Evolutionary conservation across 2,113 vertebrate species (phyloP).

Genomic region (Charina bottae): DNA sequence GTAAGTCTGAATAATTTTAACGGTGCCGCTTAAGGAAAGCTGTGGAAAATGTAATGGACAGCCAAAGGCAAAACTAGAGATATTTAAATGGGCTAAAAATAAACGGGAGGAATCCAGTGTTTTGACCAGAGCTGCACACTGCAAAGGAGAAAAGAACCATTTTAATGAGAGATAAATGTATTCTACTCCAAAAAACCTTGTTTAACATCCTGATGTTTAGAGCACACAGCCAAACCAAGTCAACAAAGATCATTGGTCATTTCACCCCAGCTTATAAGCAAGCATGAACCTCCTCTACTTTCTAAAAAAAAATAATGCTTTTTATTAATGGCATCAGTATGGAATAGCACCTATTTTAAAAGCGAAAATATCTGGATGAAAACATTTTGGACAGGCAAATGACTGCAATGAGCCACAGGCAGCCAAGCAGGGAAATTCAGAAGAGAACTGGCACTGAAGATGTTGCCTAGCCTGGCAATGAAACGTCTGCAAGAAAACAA

Average conservation of each 20-base stretch:
- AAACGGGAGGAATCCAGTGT: accelerated
- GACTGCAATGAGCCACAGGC: background rate
- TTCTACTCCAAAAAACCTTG: slow-evolving; percentile 5
- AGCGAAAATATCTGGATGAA: background rate
- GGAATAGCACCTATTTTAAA: background rate
- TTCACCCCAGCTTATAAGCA: background rate
- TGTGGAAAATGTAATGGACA: background rate
- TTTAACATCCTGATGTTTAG: background rate
- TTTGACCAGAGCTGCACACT: background rate
- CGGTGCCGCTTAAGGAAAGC: slow-evolving; percentile 9
- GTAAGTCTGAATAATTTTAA: background rate
- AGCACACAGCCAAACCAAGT: background rate
- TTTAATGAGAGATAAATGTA: slow-evolving; percentile 18
- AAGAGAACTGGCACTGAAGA: no score
- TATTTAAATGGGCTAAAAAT: background rate
- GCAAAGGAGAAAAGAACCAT: background rate
- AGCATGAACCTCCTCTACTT: background rate
- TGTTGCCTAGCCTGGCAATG: no score
- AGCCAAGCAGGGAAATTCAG: background rate
- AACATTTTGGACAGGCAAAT: background rate
- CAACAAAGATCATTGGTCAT: background rate
- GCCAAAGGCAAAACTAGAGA: background rate
- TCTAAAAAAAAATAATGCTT: background rate
- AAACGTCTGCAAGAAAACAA: no score
- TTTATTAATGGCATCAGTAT: background rate